A percentile compares a stretch with the other conserved stretches of the same genome.
Conservation (phyloP, 2,888 invertebrate species). For the Caenorhabditis panamensis region DNA sequence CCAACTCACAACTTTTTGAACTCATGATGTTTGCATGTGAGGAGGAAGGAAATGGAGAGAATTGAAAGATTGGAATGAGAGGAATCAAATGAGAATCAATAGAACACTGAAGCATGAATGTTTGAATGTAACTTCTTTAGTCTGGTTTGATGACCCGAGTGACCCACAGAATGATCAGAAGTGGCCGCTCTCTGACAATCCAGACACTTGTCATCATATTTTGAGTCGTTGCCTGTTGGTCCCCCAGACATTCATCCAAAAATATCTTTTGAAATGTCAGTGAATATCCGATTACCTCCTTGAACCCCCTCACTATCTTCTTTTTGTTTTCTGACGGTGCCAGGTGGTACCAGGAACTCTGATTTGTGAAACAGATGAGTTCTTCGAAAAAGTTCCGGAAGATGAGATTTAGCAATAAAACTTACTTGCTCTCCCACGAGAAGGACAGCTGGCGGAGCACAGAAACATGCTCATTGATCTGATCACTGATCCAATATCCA, state of each 20-base stretch:
- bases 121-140: too few relatives aligned
- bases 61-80: background rate
- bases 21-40: conserved; percentile 23
- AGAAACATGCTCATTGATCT: conserved; percentile 14
- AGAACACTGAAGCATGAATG: too few relatives aligned
- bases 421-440: conserved; percentile 13
- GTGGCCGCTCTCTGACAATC: conserved; percentile 7
- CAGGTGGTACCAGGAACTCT: conserved; percentile 35
- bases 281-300: conserved; percentile 9
- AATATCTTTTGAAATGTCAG: background rate
- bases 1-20: conserved; percentile 34
- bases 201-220: background rate
- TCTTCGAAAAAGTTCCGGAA: conserved; percentile 16
- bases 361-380: conserved; percentile 22
- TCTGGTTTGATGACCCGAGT: too few relatives aligned
- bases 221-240: too few relatives aligned
- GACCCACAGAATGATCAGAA: background rate
- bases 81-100: background rate
- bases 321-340: conserved; percentile 15
- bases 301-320: conserved; percentile 10
- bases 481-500: conserved; percentile 7
- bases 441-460: conserved; percentile 19
- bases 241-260: too few relatives aligned
- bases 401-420: conserved; percentile 13
- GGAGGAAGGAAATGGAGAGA: background rate